Evolutionary conservation across 2,797 vertebrate genomes (phyloP).

Genomic region (Halcyon badia): DNA sequence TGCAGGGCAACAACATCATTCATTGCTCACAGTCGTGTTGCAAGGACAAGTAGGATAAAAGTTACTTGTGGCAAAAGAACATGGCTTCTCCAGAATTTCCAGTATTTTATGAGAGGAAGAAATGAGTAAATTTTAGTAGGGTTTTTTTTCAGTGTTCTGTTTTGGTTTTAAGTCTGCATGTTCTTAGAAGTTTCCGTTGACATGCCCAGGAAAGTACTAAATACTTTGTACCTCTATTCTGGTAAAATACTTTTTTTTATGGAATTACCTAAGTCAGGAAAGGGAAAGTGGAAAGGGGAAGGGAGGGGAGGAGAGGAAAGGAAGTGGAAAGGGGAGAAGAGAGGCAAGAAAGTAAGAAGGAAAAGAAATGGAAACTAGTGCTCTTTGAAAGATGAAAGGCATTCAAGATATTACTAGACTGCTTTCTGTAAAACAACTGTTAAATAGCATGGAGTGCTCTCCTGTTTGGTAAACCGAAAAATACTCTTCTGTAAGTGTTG

Average conservation of each 20-base stretch:
- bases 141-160: background rate
- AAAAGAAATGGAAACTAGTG: background rate
- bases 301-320: background rate
- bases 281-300: background rate
- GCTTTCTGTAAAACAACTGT: background rate
- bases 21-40: background rate
- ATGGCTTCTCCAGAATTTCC: background rate
- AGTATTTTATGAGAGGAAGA: background rate
- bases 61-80: background rate
- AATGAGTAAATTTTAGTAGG: background rate
- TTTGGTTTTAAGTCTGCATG: background rate
- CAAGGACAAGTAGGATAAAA: background rate
- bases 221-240: background rate
- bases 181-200: background rate
- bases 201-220: background rate
- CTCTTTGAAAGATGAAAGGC: background rate
- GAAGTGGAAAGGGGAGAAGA: background rate
- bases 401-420: background rate
- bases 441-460: background rate
- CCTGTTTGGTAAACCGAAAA: background rate
- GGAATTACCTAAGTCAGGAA: background rate
- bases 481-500: background rate
- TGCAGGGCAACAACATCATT: background rate
- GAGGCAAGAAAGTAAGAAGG: background rate
- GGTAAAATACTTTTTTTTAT: background rate